Percentiles rank a stretch among this genome's conserved stretches.
Evolutionary conservation across 1,140 invertebrate species (phyloP).

Genomic region (Philotrypesis tridentata): DNA sequence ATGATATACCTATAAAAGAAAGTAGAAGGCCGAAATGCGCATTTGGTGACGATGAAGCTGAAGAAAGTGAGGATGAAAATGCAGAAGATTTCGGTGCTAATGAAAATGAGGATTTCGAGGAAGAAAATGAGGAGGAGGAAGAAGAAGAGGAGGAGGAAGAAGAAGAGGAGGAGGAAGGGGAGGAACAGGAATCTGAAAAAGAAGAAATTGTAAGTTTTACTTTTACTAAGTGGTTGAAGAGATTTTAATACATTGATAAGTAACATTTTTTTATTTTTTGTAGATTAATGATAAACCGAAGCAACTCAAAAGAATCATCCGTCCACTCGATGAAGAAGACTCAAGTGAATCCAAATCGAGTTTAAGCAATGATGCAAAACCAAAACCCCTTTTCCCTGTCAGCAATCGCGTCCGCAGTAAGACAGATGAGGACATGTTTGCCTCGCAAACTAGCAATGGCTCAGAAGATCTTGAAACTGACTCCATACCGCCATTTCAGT

Average conservation of each 20-base stretch:
- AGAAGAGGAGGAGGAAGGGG: constrained; percentile 62
- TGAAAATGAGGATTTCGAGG: constrained; percentile 64
- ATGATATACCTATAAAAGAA: constrained; percentile 57
- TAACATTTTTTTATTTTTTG: constrained; percentile 5
- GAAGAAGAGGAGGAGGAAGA: constrained; percentile 57
- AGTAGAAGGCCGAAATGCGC: constrained; percentile 58
- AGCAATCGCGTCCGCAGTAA: constrained; percentile 42
- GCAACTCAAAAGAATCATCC: constrained; percentile 64
- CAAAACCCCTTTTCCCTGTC: constrained; percentile 34
- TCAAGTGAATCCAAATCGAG: constrained; percentile 53
- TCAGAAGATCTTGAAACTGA: constrained; percentile 40
- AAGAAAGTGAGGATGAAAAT: constrained; percentile 62
- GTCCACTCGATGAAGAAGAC: constrained; percentile 65
- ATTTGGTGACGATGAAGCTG: constrained; percentile 69
- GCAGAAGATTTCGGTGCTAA: constrained; percentile 68
- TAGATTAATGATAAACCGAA: constrained; percentile 55
- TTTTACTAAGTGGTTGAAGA: too few relatives aligned
- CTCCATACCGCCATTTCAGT: not conserved
- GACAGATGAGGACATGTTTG: constrained; percentile 62
- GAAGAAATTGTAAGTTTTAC: constrained; percentile 50
- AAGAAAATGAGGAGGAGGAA: constrained; percentile 66
- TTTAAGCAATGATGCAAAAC: constrained; percentile 48
- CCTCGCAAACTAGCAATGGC: constrained; percentile 21
- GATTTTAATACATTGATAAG: not conserved
- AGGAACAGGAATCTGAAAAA: constrained; percentile 62